Base-by-base conservation (phyloP, 1,140 invertebrate species). In the Mactra quadrangularis region DNA sequence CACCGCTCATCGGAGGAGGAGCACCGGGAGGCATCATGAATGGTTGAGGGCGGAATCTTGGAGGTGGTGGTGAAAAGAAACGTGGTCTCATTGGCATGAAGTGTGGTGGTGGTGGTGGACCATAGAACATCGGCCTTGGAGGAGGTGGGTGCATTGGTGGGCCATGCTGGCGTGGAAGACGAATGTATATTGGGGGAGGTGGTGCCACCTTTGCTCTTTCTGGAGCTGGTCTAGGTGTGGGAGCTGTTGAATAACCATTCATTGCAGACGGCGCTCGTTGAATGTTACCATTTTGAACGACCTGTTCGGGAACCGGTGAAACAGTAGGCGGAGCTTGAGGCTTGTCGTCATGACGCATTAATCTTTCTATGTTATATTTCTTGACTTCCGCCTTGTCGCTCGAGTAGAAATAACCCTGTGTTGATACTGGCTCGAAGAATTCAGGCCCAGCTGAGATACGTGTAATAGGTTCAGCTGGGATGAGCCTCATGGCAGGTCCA, bases 331-430 rank as follows among this genome's bases (percentile, higher is more conserved):
- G 11, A 27, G 27, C 38, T 13, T 68, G 52, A 33, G 55, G 31
- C 22, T 79, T 74, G 33, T 45, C 38, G 4, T n/a, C 15, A 19
- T 53, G 13, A 15, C 33, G 25, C 33, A 17, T 27, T 29, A 83
- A 33, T 64, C 83, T 85, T 68, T 87, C 86, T 7, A 91, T 82
- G 41, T 88, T 86, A 64, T 88, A 91, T 29, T 84, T 90, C 66
- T 88, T 91, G 22, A 89, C 88, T 52, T 88, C 86, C 0, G 87
- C 64, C 9, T 85, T 83, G 27, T 75, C 78, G 7, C 85, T 87
- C 52, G 85, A 86, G 85, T 91, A 91, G 85, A 91, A 91, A 57
- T 90, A 91, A n/a, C 90, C 90, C 17, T 87, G 86, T 19, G 84
- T 47, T 0, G 90, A 89, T 3, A 88, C 87, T 2, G 87, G 66